Conservation (phyloP, 1,140 invertebrate species). For the Yoshiicerus persimilis region DNA sequence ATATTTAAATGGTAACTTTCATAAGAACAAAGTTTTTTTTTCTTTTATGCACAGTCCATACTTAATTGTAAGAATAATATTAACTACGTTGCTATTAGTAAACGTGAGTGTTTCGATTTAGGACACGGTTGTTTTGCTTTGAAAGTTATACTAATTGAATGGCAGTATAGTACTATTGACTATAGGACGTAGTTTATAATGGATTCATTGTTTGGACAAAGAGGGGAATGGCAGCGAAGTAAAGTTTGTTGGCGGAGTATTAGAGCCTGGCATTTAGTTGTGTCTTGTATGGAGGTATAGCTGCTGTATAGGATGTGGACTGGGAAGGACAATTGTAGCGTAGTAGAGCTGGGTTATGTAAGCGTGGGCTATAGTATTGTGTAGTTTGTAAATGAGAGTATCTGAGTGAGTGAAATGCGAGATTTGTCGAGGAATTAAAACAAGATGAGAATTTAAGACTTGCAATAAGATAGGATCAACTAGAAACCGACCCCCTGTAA, state of each 20-base stretch:
- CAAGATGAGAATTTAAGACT: slow-evolving; percentile 20
- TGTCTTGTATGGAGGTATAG: not conserved
- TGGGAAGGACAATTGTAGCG: not conserved
- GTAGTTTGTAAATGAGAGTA: not conserved
- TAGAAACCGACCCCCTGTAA: not conserved
- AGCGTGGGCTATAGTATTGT: not conserved
- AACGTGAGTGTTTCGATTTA: no score
- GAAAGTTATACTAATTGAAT: no score
- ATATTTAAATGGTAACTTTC: no score
- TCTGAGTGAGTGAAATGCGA: slow-evolving; percentile 19
- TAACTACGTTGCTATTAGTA: no score
- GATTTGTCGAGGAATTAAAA: slow-evolving; percentile 14
- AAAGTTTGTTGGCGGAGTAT: not conserved
- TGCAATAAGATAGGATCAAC: slow-evolving; percentile 15
- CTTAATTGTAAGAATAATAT: no score
- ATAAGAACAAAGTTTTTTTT: no score
- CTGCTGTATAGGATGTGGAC: no score
- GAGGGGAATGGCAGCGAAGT: not conserved
- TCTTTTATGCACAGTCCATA: no score
- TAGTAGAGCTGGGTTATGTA: not conserved
- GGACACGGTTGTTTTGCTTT: no score
- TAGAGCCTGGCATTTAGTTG: not conserved
- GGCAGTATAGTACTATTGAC: no score
- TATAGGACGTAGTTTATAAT: no score
- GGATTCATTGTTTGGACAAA: not conserved